Percentiles rank a stretch among this genome's conserved stretches.
These are phyloP conservation scores for Silurus lanzhouensis DNA, from an alignment of 2,797 vertebrate species.

Conservation along the genomic window DNA sequence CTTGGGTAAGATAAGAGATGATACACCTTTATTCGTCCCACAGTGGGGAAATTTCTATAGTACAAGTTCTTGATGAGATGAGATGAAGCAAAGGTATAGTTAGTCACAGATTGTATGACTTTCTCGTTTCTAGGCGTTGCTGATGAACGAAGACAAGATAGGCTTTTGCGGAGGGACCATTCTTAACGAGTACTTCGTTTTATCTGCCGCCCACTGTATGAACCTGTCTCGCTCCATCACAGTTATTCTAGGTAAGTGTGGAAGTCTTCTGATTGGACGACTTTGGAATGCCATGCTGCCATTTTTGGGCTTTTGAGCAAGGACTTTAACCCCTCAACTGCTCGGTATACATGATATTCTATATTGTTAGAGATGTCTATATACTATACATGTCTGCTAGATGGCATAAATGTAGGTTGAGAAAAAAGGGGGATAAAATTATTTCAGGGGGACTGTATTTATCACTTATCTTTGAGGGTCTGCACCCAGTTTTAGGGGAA, in stretches of 20 bases:
- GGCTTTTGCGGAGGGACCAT: slow-evolving; percentile 94
- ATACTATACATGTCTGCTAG: too few species aligned
- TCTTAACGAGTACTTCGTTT: slow-evolving; percentile 77
- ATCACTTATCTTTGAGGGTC: neutral
- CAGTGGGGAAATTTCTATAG: too few species aligned
- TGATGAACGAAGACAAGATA: slow-evolving; percentile 75
- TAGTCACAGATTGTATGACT: slow-evolving; percentile 54
- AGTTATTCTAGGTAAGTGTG: slow-evolving; percentile 79
- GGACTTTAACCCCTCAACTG: too few species aligned
- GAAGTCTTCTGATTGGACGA: too few species aligned
- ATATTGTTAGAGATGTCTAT: too few species aligned
- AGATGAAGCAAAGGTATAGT: neutral
- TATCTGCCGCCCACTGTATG: slow-evolving; percentile 93
- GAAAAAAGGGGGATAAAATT: neutral
- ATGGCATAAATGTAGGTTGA: too few species aligned
- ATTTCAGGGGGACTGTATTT: neutral
- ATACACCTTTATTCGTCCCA: too few species aligned
- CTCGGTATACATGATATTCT: too few species aligned
- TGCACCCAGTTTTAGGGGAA: neutral
- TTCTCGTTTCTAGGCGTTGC: slow-evolving; percentile 77
- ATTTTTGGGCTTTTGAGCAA: too few species aligned
- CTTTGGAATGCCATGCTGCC: too few species aligned
- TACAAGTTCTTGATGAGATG: neutral
- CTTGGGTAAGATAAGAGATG: neutral
- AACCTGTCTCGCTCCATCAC: slow-evolving; percentile 77